Evolutionary conservation across 2,113 vertebrate species (phyloP).

Genomic region (Hymenochirus boettgeri): DNA sequence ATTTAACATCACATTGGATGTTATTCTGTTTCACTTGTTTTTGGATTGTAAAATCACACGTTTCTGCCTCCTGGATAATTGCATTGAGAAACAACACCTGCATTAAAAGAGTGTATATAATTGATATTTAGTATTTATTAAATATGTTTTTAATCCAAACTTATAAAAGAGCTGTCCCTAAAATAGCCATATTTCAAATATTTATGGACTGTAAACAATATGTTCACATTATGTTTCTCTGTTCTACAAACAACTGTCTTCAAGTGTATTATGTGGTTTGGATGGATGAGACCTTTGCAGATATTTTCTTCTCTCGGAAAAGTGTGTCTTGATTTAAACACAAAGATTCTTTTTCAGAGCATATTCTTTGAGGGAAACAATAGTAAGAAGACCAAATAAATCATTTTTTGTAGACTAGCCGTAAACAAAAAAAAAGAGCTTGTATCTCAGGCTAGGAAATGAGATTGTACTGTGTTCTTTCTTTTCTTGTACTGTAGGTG

Average conservation of each 20-base stretch:
- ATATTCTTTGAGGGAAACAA: background rate
- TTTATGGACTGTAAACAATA: constrained; percentile 2
- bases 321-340: constrained; percentile 31
- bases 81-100: background rate
- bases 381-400: constrained; percentile 15
- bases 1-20: no score
- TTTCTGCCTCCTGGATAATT: no score
- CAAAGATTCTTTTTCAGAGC: constrained; percentile 14
- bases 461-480: constrained; percentile 7
- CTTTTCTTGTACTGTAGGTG: constrained; percentile 9
- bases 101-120: background rate
- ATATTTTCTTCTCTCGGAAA: constrained; percentile 24
- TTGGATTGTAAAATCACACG: no score
- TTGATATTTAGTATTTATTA: background rate
- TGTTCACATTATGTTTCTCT: constrained; percentile 10
- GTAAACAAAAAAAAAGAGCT: constrained; percentile 28
- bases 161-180: no score
- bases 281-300: constrained; percentile 16
- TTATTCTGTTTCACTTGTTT: no score
- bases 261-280: constrained; percentile 12
- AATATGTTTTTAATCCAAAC: no score
- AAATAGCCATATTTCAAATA: background rate
- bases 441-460: background rate
- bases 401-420: constrained; percentile 9
- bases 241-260: background rate